These are phyloP conservation scores for Lacerta agilis DNA, from an alignment of 2,797 vertebrate genomes.

Conservation along the genomic window DNA sequence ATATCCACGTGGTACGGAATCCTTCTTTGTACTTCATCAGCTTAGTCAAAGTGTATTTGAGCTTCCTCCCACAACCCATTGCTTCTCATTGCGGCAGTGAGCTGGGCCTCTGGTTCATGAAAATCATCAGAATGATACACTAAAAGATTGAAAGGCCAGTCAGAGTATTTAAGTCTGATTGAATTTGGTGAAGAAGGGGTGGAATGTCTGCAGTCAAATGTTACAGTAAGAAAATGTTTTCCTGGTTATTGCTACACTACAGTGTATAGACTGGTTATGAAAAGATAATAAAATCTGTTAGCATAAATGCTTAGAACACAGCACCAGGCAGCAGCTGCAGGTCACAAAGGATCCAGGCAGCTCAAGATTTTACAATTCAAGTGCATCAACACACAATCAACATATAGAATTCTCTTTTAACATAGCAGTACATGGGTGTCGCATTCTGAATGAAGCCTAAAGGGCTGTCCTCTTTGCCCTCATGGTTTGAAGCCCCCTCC, in stretches of 20 bases:
- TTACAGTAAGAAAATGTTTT: constrained; percentile 36
- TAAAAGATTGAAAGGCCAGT: constrained; percentile 17
- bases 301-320: constrained; percentile 52
- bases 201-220: constrained; percentile 23
- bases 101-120: constrained; percentile 31
- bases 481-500: not conserved
- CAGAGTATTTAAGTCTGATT: constrained; percentile 26
- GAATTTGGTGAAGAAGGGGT: constrained; percentile 27
- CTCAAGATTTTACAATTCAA: constrained; percentile 34
- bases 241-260: constrained; percentile 58
- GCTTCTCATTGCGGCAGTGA: constrained; percentile 35
- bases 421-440: not conserved
- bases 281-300: not conserved
- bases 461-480: not conserved
- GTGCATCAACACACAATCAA: constrained; percentile 29
- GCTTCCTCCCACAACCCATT: not conserved
- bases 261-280: constrained; percentile 31
- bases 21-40: constrained; percentile 11
- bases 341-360: constrained; percentile 32
- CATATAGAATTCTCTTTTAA: constrained; percentile 22
- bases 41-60: constrained; percentile 20
- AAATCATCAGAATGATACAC: constrained; percentile 26
- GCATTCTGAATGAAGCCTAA: not conserved
- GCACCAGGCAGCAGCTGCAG: constrained; percentile 59
- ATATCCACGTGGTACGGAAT: constrained; percentile 7